Evolutionary conservation across 2,113 vertebrate genomes (phyloP), one percentile per base, ranked within the genome.

Genomic region (Corythaixoides concolor): DNA sequence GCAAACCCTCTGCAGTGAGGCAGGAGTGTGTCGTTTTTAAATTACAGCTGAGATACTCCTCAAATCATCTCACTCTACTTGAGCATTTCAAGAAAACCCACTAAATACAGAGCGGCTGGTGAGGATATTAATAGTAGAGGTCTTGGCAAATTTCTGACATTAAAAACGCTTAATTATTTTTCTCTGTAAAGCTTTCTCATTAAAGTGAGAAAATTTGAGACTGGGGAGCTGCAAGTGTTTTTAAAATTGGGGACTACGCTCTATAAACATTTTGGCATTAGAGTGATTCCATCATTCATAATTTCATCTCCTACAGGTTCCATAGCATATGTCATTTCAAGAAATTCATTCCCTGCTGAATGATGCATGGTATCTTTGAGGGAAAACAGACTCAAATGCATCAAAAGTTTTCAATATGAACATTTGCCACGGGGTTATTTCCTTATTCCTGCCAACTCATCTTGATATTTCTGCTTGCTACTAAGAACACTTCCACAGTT

Each of bases 401-500:
- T 37, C 88, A 39, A 27, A 95, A 94, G 75, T 97, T 95, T 94
- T 79, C 96, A 96, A 83, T 90, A 83, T 17, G 93, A 97, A 95
- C 68, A 91, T 90, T 89, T 94, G 89, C 90, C 89, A 93, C n/a
- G n/a, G 68, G 89, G 96, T 90, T 79, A 92, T 93, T 97, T 96
- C 89, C 82, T 84, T 84, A 87, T 32, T 74, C 89, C 82, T n/a
- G 45, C 90, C 96, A 95, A 86, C 67, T 89, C 74, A 76, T 83
- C 83, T 95, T 62, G 94, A 24, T 96, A 96, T 96, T 98, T 96
- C 95, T 96, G 85, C 93, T 94, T 41, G 59, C 91, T 94, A 83
- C 94, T 93, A 96, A 93, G 96, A 94, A 74, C 93, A 93, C 81
- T 97, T 81, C 50, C 2, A 90, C 53, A 67, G 96, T 95, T 97